phyloP scores from a whole-genome alignment of 2,797 vertebrate species.

The Galagoides demidoff region DNA sequence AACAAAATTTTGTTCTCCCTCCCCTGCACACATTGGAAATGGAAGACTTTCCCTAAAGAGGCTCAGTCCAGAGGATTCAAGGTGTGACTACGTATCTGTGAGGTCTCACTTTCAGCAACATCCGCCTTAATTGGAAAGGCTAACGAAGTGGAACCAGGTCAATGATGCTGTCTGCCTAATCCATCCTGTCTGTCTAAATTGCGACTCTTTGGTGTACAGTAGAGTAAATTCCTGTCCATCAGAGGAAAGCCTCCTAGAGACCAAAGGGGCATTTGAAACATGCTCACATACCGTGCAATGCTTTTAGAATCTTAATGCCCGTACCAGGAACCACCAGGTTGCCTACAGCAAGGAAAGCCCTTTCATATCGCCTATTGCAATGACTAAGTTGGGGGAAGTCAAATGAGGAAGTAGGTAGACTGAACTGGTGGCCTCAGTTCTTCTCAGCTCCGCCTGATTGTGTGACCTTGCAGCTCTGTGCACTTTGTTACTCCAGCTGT shows the following conservation, averaged over 20 bases:
- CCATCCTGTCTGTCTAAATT: constrained; percentile 74
- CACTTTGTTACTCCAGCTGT: neutral
- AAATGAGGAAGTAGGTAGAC: neutral
- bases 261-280: constrained; percentile 47
- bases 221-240: constrained; percentile 80
- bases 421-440: neutral
- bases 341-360: neutral
- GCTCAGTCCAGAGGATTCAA: constrained; percentile 41
- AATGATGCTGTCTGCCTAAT: constrained; percentile 78
- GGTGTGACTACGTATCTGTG: constrained; percentile 38
- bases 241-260: constrained; percentile 56
- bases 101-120: constrained; percentile 77
- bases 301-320: constrained; percentile 22
- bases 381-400: neutral
- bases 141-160: constrained; percentile 83
- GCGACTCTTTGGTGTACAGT: constrained; percentile 77
- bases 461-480: neutral
- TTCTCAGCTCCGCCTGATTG: neutral
- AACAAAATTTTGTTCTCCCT: constrained; percentile 4
- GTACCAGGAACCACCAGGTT: neutral
- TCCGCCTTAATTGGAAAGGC: constrained; percentile 82
- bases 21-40: constrained; percentile 38
- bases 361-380: neutral
- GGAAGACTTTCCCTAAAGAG: constrained; percentile 49
- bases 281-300: neutral